These are phyloP conservation scores for Melopsittacus undulatus DNA, from an alignment of 2,797 vertebrate genomes.

Conservation along the genomic window DNA sequence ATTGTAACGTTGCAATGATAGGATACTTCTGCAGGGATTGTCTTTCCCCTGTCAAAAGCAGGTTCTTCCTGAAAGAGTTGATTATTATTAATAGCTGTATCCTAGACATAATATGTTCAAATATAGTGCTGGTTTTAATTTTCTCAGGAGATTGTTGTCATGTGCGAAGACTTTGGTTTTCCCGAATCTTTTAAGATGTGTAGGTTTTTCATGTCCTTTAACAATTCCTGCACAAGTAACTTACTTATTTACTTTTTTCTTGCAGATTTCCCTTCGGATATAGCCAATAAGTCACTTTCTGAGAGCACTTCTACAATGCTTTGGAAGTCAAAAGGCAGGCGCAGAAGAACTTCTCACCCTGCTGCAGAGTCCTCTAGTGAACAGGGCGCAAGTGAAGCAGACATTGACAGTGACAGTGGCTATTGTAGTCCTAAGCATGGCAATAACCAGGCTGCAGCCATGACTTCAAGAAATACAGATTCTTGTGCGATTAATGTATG, in stretches of 20 bases:
- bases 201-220: background rate
- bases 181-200: background rate
- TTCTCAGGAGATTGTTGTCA: background rate
- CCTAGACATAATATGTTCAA: background rate
- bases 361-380: constrained; percentile 89
- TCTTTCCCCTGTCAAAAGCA: background rate
- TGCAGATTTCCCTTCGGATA: constrained; percentile 92
- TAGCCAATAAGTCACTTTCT: constrained; percentile 82
- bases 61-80: background rate
- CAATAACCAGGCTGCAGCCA: constrained; percentile 77
- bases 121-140: background rate
- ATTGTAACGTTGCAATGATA: background rate
- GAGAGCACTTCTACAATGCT: constrained; percentile 83
- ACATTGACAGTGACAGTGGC: constrained; percentile 98
- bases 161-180: background rate
- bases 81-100: background rate
- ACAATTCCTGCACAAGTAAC: background rate
- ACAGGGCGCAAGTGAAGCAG: constrained; percentile 91
- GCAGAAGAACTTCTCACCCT: constrained; percentile 86
- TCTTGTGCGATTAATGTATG: constrained; percentile 71
- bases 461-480: constrained; percentile 68
- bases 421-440: constrained; percentile 98
- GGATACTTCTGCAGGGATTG: background rate
- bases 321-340: constrained; percentile 89
- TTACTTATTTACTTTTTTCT: background rate